Percentiles rank a stretch among this genome's conserved stretches.
Conservation (phyloP, 2,888 invertebrate species). For the Deladenus siricidicola region DNA sequence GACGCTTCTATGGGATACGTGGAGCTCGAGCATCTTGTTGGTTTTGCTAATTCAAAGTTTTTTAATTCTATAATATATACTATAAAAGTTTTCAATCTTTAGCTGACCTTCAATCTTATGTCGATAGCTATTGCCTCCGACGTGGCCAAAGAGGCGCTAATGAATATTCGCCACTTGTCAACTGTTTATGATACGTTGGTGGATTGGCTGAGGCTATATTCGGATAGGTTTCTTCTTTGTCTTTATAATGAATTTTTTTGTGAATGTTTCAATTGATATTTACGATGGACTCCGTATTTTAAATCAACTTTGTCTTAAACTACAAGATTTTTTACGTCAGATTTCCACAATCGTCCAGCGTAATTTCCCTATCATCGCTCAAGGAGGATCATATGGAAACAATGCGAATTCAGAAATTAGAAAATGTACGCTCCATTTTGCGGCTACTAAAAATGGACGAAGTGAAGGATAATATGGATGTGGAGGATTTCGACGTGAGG, state of each 20-base stretch:
- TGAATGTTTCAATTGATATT: too few species aligned
- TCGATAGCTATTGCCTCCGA: slow-evolving; percentile 25
- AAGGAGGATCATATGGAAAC: not conserved
- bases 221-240: not conserved
- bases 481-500: not conserved
- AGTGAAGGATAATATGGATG: not conserved
- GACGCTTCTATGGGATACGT: slow-evolving; percentile 27
- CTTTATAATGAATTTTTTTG: too few species aligned
- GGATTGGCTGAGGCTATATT: slow-evolving; percentile 9
- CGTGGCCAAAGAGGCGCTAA: slow-evolving; percentile 15
- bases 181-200: slow-evolving; percentile 14
- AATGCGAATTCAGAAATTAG: not conserved
- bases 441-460: not conserved
- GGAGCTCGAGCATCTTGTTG: slow-evolving; percentile 25
- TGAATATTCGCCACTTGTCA: slow-evolving; percentile 10
- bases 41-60: slow-evolving; percentile 10
- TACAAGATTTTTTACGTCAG: not conserved
- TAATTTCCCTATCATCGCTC: not conserved
- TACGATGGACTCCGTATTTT: too few species aligned
- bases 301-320: too few species aligned
- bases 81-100: not conserved
- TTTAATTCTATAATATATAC: slow-evolving; percentile 6
- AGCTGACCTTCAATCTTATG: slow-evolving; percentile 28
- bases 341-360: not conserved
- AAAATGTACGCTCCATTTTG: not conserved